phyloP scores from a whole-genome alignment of 2,113 vertebrate genomes.

The Fukomys damarensis region DNA sequence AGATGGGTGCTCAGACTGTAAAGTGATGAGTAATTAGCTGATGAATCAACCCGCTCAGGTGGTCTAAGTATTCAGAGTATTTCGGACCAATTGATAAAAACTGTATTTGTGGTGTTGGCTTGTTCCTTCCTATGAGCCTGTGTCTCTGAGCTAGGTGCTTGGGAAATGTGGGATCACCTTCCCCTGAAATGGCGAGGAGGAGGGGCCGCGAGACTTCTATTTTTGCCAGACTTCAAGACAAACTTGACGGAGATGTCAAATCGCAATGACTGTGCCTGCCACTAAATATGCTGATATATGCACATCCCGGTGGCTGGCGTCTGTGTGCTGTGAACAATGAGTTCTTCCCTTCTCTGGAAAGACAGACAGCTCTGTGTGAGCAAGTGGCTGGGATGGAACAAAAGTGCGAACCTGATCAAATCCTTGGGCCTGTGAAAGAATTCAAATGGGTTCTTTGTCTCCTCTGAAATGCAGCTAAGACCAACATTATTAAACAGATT shows the following conservation, averaged over 20 bases:
- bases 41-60: not conserved
- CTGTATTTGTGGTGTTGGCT: not conserved
- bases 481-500: not conserved
- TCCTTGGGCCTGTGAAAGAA: not conserved
- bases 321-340: constrained; percentile 51
- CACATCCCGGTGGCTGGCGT: constrained; percentile 48
- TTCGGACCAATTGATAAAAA: not conserved
- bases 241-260: constrained; percentile 74
- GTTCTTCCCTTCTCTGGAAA: constrained; percentile 51
- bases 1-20: not conserved
- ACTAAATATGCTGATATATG: constrained; percentile 72
- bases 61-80: not conserved
- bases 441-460: constrained; percentile 43
- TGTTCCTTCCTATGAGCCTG: not conserved
- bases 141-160: not conserved
- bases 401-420: not conserved
- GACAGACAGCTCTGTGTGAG: constrained; percentile 60
- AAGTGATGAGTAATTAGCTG: not conserved
- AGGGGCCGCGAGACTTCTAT: constrained; percentile 2
- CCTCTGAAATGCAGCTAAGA: not conserved
- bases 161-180: not conserved
- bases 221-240: constrained; percentile 70
- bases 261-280: not conserved
- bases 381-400: not conserved
- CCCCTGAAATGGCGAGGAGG: constrained; percentile 52